A percentile compares a stretch with the other conserved stretches of the same genome.
Evolutionary conservation across 1,140 invertebrate species (phyloP).

Genomic region (Zaprionus inermis): DNA sequence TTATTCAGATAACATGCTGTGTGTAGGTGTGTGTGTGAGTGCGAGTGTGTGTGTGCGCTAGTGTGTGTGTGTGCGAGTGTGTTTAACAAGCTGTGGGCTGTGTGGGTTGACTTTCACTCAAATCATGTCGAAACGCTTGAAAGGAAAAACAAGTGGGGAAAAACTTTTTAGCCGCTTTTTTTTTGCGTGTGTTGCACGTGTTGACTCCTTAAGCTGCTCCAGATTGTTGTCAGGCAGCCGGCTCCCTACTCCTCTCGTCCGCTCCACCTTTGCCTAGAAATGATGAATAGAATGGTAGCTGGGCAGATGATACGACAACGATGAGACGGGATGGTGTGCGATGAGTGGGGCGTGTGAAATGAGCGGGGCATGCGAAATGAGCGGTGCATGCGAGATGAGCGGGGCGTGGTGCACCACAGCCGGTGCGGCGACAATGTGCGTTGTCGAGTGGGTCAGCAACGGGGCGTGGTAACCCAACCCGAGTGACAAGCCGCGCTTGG

Average conservation of each 20-base stretch:
- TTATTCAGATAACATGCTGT: constrained; percentile 14
- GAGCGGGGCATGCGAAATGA: constrained; percentile 56
- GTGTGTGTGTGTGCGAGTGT: neutral
- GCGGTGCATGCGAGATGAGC: constrained; percentile 12
- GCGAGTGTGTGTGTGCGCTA: neutral
- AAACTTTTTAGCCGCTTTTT: constrained; percentile 13
- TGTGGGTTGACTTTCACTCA: neutral
- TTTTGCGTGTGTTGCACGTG: constrained; percentile 24
- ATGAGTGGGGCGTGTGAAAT: constrained; percentile 74
- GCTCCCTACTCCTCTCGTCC: constrained; percentile 1
- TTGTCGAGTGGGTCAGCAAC: constrained; percentile 61
- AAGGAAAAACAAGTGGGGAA: neutral
- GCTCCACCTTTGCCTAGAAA: constrained; percentile 37
- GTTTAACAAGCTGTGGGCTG: neutral
- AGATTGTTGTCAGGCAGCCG: neutral
- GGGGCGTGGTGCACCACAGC: constrained; percentile 56
- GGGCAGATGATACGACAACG: constrained; percentile 73
- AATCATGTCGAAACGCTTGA: no score
- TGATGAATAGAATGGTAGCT: constrained; percentile 75
- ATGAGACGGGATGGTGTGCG: constrained; percentile 60
- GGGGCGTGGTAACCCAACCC: constrained; percentile 78
- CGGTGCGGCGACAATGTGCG: constrained; percentile 66
- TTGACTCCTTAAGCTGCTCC: constrained; percentile 24
- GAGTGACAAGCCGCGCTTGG: constrained; percentile 69
- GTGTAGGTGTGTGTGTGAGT: neutral